Conservation (phyloP, 2,888 invertebrate genomes). For the Blera fallax region DNA sequence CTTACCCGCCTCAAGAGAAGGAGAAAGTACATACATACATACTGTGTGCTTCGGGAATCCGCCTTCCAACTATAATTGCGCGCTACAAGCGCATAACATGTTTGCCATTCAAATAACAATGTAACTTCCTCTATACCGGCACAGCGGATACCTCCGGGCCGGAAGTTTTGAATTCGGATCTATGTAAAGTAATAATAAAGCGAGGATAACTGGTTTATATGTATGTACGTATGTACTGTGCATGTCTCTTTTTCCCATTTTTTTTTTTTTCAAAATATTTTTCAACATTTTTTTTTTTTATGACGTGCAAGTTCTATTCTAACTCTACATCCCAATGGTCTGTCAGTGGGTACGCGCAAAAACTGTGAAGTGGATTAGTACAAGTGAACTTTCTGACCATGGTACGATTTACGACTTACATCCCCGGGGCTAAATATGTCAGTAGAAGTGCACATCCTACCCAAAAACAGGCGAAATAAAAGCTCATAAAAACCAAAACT, state of each 20-base stretch:
- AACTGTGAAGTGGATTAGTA: conserved; percentile 55
- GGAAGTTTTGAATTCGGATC: conserved; percentile 60
- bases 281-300: neutral
- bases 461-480: neutral
- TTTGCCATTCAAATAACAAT: conserved; percentile 70
- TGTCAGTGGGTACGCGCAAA: conserved; percentile 1
- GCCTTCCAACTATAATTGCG: conserved; percentile 65
- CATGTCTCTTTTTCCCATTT: conserved; percentile 13
- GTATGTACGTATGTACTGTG: neutral
- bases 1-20: conserved; percentile 15
- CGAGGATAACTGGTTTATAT: neutral
- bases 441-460: conserved; percentile 1
- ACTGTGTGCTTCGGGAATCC: conserved; percentile 30
- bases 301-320: conserved; percentile 25
- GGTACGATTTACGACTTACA: conserved; percentile 46
- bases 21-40: neutral
- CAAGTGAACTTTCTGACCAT: conserved; percentile 52
- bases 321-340: conserved; percentile 33
- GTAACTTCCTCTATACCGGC: conserved; percentile 57
- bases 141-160: conserved; percentile 56
- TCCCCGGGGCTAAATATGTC: conserved; percentile 47
- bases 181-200: conserved; percentile 66
- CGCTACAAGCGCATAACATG: conserved; percentile 70
- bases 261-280: neutral
- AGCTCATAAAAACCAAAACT: neutral